Conservation (phyloP, 2,888 invertebrate genomes). For the Conops quadrifasciatus region DNA sequence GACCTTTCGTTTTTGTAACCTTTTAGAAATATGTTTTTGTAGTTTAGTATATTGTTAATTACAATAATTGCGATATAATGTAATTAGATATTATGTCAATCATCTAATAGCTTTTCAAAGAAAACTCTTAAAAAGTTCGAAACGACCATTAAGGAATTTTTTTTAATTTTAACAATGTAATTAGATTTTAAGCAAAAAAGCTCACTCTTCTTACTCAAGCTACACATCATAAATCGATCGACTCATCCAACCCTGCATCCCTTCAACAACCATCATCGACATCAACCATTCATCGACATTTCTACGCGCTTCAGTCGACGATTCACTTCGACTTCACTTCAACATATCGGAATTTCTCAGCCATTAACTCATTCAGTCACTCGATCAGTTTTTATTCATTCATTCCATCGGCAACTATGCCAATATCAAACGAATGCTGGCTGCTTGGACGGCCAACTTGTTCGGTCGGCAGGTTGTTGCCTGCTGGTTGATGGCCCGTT, state of each 20-base stretch:
- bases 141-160: too few species aligned
- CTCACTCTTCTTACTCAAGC: too few species aligned
- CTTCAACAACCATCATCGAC: conserved; percentile 14
- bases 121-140: too few species aligned
- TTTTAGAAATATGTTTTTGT: too few species aligned
- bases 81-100: too few species aligned
- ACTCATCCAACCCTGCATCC: background rate
- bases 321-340: background rate
- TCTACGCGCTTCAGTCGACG: background rate
- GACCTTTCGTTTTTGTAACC: too few species aligned
- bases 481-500: conserved; percentile 4
- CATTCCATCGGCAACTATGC: conserved; percentile 18
- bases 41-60: too few species aligned
- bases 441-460: background rate
- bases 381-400: conserved; percentile 12
- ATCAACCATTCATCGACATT: background rate
- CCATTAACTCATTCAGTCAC: conserved; percentile 18
- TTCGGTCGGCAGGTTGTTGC: background rate
- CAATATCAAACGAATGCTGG: background rate
- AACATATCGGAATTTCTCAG: conserved; percentile 2
- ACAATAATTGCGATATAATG: too few species aligned
- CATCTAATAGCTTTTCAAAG: too few species aligned
- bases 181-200: too few species aligned
- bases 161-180: too few species aligned
- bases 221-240: too few species aligned